Base-by-base conservation (phyloP, 37 sponge, comb jelly and placozoan genomes). In the Beroe ovata region DNA sequence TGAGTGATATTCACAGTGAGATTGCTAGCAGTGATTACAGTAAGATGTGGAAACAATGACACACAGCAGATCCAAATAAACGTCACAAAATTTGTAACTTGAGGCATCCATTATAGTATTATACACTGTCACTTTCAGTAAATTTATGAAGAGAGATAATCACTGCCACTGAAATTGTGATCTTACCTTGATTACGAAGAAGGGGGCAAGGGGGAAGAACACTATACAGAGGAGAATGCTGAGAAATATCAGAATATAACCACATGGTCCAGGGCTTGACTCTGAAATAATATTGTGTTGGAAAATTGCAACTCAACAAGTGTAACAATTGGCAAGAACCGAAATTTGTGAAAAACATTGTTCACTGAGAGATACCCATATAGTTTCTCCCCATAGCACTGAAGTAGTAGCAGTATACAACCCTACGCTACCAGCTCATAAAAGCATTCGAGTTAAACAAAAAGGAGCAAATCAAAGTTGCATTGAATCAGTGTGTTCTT, bases 181-280 rank as follows among this genome's bases (percentile, higher is more conserved):
- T n/a, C 60, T 16, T 38, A 95, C 95, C 92, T 95, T 95, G 89
- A 95, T 92, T 22, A 92, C 41, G 60, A 91, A 90, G 38, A 90
- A 38, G 39, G 94, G 90, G 4, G 93, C 92, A 39, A 95, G 90
- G 8, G 96, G 96, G 62, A 93, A 92, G 69, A 90, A 88, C 60
- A 92, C 23, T 34, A 93, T 37, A 28, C 91, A 61, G 22, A 93
- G 64, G 28, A 95, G 40, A 39, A 90, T 71, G 0, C 94, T 93
- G 34, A 95, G 18, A 23, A 91, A n/a, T 28, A 89, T 71, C 29
- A 95, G 91, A n/a, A 93, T 88, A 33, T 28, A 58, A 0, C 91
- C 77, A 38, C 95, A 95, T 60, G 32, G 18, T 2, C 84, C 84
- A 20, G 38, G 38, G 41, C 38, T 36, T 29, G 18, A 25, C 71